Conservation (phyloP, 1,140 invertebrate species). For the Microplitis mediator region DNA sequence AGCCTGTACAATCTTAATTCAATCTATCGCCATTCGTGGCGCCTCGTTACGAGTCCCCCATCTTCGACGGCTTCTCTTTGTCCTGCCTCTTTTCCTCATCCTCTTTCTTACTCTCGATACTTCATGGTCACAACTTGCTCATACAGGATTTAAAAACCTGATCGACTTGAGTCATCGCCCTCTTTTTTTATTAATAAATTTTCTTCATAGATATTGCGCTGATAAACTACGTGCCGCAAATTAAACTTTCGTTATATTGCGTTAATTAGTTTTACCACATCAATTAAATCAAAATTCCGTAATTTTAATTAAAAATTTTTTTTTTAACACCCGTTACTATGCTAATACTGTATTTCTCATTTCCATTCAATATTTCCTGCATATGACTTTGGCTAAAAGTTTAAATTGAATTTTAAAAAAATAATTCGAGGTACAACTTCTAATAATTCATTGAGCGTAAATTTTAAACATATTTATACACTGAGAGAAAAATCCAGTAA, state of each 20-base stretch:
- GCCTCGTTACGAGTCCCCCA: slow-evolving; percentile 50
- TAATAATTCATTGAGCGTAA: no score
- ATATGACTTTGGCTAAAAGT: neutral
- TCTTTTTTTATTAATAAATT: slow-evolving; percentile 44
- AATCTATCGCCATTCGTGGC: slow-evolving; percentile 59
- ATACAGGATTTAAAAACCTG: neutral
- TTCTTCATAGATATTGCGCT: slow-evolving; percentile 47
- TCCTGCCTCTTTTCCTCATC: neutral
- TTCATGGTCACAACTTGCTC: neutral
- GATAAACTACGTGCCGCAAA: slow-evolving; percentile 46
- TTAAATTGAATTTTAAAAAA: no score
- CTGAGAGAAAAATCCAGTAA: no score
- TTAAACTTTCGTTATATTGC: slow-evolving; percentile 40
- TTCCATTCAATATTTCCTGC: neutral
- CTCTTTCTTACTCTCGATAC: slow-evolving; percentile 8
- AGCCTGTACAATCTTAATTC: slow-evolving; percentile 60
- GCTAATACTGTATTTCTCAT: neutral
- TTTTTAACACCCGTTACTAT: neutral
- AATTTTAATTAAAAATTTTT: slow-evolving; percentile 25
- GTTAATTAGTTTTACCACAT: slow-evolving; percentile 36
- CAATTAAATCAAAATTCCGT: slow-evolving; percentile 20
- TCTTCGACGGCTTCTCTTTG: slow-evolving; percentile 19
- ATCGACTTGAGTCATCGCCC: slow-evolving; percentile 41
- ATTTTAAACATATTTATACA: no score
- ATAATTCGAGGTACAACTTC: no score